These are phyloP conservation scores for Stictonetta naevosa DNA, from an alignment of 2,113 vertebrate genomes.

Conservation along the genomic window DNA sequence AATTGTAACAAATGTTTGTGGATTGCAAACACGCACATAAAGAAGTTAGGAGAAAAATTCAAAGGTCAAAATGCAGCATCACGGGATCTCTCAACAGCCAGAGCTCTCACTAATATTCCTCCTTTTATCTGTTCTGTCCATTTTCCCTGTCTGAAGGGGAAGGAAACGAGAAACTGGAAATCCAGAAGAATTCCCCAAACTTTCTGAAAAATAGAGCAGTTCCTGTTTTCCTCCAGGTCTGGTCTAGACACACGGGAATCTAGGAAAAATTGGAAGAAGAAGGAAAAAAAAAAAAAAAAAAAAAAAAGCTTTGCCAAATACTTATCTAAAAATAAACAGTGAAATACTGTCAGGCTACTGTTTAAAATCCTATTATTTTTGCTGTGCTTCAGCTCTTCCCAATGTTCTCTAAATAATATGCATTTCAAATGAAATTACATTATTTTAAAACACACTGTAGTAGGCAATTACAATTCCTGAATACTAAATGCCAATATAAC, in stretches of 20 bases:
- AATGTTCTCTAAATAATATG: constrained; percentile 50
- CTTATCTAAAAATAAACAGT: constrained; percentile 5
- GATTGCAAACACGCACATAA: neutral
- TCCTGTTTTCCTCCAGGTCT: neutral
- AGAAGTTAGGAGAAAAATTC: constrained; percentile 10
- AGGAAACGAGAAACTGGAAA: neutral
- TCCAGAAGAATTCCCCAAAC: neutral
- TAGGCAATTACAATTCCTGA: constrained; percentile 56
- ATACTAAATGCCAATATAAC: constrained; percentile 55
- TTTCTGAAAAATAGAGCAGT: neutral
- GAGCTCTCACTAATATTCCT: neutral
- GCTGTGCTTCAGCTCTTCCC: constrained; percentile 50
- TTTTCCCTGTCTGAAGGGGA: neutral
- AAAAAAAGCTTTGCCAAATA: neutral
- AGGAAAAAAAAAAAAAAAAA: no score
- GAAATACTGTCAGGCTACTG: constrained; percentile 12
- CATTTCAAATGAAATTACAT: constrained; percentile 59
- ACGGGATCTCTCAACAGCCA: neutral
- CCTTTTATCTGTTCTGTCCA: neutral
- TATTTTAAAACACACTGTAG: constrained; percentile 60
- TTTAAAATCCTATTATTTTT: constrained; percentile 56
- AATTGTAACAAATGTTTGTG: constrained; percentile 9
- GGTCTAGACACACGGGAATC: neutral
- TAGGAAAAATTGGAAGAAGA: fast-evolving
- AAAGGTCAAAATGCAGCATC: neutral